phyloP scores from a whole-genome alignment of 2,888 invertebrate genomes.

The Myathropa florea region DNA sequence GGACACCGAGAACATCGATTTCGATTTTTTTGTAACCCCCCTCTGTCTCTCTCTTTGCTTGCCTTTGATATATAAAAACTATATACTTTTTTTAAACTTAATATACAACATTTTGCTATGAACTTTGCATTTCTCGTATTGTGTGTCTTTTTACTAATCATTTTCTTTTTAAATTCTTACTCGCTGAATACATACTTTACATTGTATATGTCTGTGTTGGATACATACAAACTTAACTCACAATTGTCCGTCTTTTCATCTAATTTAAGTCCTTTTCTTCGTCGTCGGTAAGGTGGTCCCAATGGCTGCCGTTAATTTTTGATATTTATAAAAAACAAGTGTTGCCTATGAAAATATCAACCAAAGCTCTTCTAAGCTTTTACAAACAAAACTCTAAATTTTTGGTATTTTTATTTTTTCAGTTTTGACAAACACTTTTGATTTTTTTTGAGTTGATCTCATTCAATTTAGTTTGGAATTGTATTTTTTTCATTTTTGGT shows the following conservation, averaged over 20 bases:
- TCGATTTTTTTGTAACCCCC: not conserved
- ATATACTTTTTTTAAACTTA: slow-evolving; percentile 16
- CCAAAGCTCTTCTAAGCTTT: slow-evolving; percentile 81
- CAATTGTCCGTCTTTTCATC: slow-evolving; percentile 40
- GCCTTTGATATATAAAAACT: slow-evolving; percentile 12
- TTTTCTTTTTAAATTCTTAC: slow-evolving; percentile 12
- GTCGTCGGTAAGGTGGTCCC: not conserved
- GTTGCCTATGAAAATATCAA: slow-evolving; percentile 80
- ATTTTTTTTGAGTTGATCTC: slow-evolving; percentile 27
- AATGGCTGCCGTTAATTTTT: slow-evolving; percentile 14
- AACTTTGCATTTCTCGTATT: slow-evolving; percentile 12
- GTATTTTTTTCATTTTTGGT: slow-evolving; percentile 10
- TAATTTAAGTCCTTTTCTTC: slow-evolving; percentile 9
- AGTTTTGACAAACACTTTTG: slow-evolving; percentile 32
- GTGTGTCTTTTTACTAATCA: not conserved
- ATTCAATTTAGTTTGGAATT: slow-evolving; percentile 37
- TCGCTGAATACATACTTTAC: slow-evolving; percentile 54
- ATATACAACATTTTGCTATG: slow-evolving; percentile 36
- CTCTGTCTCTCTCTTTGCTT: slow-evolving; percentile 33
- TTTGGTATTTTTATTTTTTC: slow-evolving; percentile 9
- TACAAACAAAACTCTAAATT: slow-evolving; percentile 79
- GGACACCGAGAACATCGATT: not conserved
- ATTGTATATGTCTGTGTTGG: slow-evolving; percentile 41
- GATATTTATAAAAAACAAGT: slow-evolving; percentile 61
- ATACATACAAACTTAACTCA: slow-evolving; percentile 24